Evolutionary conservation across 2,113 vertebrate genomes (phyloP).

Genomic region (Macrotus californicus): DNA sequence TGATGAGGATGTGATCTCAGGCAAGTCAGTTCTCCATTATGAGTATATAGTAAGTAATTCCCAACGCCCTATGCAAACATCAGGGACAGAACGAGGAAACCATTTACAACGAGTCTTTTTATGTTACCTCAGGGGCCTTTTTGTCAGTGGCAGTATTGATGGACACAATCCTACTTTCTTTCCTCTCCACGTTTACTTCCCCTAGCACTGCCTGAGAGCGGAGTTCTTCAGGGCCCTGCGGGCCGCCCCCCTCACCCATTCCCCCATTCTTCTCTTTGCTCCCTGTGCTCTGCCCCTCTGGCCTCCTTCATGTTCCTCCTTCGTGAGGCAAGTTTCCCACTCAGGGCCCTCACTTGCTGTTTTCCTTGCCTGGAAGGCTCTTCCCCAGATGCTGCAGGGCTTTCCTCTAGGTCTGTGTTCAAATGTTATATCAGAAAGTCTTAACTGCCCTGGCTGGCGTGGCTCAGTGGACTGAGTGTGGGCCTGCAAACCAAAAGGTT

Average conservation of each 20-base stretch:
- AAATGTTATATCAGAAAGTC: neutral
- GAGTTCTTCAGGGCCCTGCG: neutral
- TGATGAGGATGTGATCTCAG: neutral
- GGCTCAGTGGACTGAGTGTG: too few species aligned
- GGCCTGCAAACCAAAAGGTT: too few species aligned
- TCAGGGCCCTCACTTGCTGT: neutral
- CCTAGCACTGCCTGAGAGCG: neutral
- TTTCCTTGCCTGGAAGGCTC: neutral
- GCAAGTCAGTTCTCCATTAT: neutral
- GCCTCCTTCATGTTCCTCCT: neutral
- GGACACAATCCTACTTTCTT: neutral
- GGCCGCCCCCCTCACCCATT: neutral
- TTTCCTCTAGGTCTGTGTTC: neutral
- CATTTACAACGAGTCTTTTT: neutral
- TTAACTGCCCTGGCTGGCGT: neutral
- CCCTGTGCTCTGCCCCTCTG: neutral
- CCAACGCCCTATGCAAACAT: neutral
- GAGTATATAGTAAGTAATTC: neutral
- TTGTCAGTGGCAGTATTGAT: neutral
- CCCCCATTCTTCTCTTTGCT: neutral
- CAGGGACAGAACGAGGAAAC: neutral
- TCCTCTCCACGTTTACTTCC: neutral
- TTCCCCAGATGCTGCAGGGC: neutral
- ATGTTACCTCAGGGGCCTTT: neutral
- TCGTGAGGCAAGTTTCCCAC: too few species aligned